phyloP scores from a whole-genome alignment of 2,888 invertebrate species.

The Catonia carolina region DNA sequence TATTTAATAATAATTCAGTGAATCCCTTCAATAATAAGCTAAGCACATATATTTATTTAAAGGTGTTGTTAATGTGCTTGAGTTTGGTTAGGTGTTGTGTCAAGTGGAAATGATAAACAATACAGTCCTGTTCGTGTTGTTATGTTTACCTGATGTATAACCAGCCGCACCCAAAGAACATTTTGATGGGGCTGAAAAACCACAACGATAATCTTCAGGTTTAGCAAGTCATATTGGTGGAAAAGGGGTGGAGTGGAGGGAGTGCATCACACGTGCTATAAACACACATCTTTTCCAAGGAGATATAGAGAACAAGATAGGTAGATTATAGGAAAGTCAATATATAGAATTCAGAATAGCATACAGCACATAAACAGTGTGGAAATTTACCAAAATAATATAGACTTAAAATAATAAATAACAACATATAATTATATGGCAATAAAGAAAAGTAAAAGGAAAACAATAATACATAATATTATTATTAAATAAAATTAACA shows the following conservation, averaged over 20 bases:
- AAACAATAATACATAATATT: too few species aligned
- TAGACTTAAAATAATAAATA: not conserved
- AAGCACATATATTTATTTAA: slow-evolving; percentile 3
- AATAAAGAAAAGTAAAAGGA: too few species aligned
- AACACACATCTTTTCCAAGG: slow-evolving; percentile 17
- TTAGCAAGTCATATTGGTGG: slow-evolving; percentile 25
- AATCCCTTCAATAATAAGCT: not conserved
- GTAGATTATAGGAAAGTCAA: slow-evolving; percentile 19
- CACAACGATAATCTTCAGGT: slow-evolving; percentile 35
- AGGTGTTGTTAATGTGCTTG: slow-evolving; percentile 9
- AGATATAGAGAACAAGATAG: slow-evolving; percentile 6
- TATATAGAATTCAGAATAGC: not conserved
- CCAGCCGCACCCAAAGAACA: slow-evolving; percentile 82
- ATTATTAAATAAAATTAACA: too few species aligned
- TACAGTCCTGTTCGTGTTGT: slow-evolving; percentile 3
- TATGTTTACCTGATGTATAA: slow-evolving; percentile 66
- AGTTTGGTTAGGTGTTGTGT: slow-evolving; percentile 20
- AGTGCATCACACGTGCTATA: slow-evolving; percentile 22
- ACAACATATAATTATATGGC: not conserved
- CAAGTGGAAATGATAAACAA: slow-evolving; percentile 9
- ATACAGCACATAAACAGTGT: not conserved
- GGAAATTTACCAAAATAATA: not conserved
- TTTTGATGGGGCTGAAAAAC: slow-evolving; percentile 70
- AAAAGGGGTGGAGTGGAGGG: too few species aligned
- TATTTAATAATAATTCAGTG: too few species aligned